Evolutionary conservation across 2,797 vertebrate genomes (phyloP), one percentile per base, ranked within the genome.

Genomic region (Cottoperca gobio): DNA sequence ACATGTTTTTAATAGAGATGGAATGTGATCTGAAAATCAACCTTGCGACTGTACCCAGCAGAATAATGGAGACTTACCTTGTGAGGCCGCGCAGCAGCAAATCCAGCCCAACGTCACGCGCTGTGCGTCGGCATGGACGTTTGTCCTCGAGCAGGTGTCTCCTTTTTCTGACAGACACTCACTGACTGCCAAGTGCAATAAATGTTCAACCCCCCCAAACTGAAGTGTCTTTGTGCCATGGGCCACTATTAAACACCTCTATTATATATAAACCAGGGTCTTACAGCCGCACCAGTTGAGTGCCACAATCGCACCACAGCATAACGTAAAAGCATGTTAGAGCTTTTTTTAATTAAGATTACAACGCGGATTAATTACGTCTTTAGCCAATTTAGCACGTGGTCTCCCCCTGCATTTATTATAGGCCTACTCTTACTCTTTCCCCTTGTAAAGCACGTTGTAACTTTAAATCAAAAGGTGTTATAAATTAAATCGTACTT

Each of bases 121-220:
- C 66, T 43, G 61, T 3, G 45, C 11, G 43, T 73, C 53, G 1
- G 39, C 55, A 2, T 28, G 43, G 37, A 52, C 73, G 23, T 76
- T 19, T 49, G 70, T 73, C 61, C 75, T 9, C 31, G 48, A 45
- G 78, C 79, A 83, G 77, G 75, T 76, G 71, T 84, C 71, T 57
- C 13, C 23, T 45, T 23, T n/a, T 65, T 52, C 53, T 14, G 65
- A 55, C 59, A 45, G 59, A 70, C 57, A 37, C 16, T 60, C 54
- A 48, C 53, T 70, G 76, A 86, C 70, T 52, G 84, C 74, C 76
- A 88, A 88, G 86, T 88, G 76, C 86, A 88, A 66, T 73, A 72
- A 72, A 81, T 0, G 10, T 45, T 21, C 60, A 21, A 0, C 28
- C 50, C 37, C 57, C 48, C 7, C n/a, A 50, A 52, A 62, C 53